Percentiles rank a stretch among this genome's conserved stretches.
These are phyloP conservation scores for Matsumyia berberina DNA, from an alignment of 2,888 invertebrate genomes.

Conservation along the genomic window DNA sequence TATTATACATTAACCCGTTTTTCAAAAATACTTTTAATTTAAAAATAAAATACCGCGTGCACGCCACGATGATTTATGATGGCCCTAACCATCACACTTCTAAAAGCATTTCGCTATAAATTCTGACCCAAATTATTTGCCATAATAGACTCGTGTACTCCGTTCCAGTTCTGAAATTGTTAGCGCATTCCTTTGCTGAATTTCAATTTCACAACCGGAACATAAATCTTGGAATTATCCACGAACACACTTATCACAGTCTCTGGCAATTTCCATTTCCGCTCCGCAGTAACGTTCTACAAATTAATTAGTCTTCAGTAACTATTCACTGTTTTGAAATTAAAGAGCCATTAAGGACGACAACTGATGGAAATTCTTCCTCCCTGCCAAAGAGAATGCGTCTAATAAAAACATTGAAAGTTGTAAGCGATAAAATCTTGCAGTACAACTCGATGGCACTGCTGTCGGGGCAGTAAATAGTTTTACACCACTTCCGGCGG, in stretches of 20 bases:
- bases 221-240: slow-evolving; percentile 53
- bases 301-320: slow-evolving; percentile 56
- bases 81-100: background rate
- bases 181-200: background rate
- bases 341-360: slow-evolving; percentile 18
- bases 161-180: slow-evolving; percentile 5
- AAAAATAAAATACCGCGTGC: background rate
- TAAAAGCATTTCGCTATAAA: slow-evolving; percentile 1
- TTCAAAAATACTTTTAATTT: no score
- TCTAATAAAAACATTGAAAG: slow-evolving; percentile 20
- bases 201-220: slow-evolving; percentile 14
- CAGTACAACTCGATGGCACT: background rate
- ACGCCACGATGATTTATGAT: background rate
- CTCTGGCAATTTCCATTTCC: slow-evolving; percentile 23
- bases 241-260: slow-evolving; percentile 43
- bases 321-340: slow-evolving; percentile 46
- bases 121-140: slow-evolving; percentile 10
- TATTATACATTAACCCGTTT: background rate
- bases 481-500: background rate
- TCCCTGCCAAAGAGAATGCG: background rate
- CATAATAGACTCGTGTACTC: slow-evolving; percentile 1
- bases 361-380: slow-evolving; percentile 2
- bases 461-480: background rate
- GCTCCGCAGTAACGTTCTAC: background rate
- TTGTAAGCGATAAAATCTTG: slow-evolving; percentile 8